These are phyloP conservation scores for Platypus cylindrus DNA, from an alignment of 2,888 invertebrate species.

Conservation along the genomic window DNA sequence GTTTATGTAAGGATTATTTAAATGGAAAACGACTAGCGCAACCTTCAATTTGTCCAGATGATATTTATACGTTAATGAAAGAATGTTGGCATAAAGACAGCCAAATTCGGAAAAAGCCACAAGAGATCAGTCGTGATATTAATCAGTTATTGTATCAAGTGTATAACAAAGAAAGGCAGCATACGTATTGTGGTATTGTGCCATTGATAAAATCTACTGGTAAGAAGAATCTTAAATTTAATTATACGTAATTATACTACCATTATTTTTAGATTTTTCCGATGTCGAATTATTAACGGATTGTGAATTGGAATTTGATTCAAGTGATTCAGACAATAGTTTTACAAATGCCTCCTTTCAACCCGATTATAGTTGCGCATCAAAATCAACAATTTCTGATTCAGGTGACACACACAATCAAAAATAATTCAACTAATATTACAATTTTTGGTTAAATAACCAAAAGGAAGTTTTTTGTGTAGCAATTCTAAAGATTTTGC, in stretches of 20 bases:
- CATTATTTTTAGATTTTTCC: conserved; percentile 12
- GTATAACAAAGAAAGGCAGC: conserved; percentile 47
- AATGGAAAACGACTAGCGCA: conserved; percentile 55
- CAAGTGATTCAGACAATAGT: conserved; percentile 8
- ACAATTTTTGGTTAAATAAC: too few relatives aligned
- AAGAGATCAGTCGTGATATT: conserved; percentile 74
- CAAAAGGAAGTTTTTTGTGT: too few relatives aligned
- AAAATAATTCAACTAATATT: too few relatives aligned
- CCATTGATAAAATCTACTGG: too few relatives aligned
- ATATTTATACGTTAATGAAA: conserved; percentile 62
- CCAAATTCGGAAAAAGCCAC: conserved; percentile 60
- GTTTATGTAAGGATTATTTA: conserved; percentile 50
- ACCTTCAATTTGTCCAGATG: conserved; percentile 56
- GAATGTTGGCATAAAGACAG: conserved; percentile 73
- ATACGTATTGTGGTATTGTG: too few relatives aligned
- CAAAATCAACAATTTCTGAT: conserved; percentile 24
- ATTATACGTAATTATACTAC: too few relatives aligned
- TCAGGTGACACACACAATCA: conserved; percentile 6
- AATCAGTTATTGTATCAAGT: conserved; percentile 67
- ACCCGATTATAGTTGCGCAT: conserved; percentile 15
- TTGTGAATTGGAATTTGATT: conserved; percentile 14
- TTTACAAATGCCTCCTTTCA: conserved; percentile 5
- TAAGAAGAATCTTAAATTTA: too few relatives aligned
- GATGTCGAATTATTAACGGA: conserved; percentile 13
- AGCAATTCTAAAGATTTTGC: too few relatives aligned